These are phyloP conservation scores for Cygnus atratus DNA, from an alignment of 2,113 vertebrate genomes.

Conservation along the genomic window DNA sequence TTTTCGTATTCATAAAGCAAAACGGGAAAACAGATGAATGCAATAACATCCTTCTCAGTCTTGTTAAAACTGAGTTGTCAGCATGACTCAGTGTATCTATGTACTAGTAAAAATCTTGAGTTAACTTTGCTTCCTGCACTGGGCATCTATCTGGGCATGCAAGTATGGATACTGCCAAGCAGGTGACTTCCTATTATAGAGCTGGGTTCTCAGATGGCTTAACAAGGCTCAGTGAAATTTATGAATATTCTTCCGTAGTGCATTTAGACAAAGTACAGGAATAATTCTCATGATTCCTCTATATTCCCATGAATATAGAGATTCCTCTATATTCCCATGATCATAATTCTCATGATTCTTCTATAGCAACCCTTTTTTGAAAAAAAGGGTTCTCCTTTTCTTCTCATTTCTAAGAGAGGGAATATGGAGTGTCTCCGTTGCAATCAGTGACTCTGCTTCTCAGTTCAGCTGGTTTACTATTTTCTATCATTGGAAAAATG, in stretches of 20 bases:
- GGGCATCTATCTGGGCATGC: background rate
- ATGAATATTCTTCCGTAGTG: background rate
- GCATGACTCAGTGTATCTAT: background rate
- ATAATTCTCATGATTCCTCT: background rate
- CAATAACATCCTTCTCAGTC: background rate
- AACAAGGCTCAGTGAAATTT: background rate
- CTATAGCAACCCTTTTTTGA: background rate
- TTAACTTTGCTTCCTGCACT: fast-evolving
- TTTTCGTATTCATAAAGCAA: background rate
- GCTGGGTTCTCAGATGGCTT: background rate
- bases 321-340: no score
- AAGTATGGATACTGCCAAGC: background rate
- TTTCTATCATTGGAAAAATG: background rate
- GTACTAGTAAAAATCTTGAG: background rate
- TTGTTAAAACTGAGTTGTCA: background rate
- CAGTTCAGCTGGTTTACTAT: background rate
- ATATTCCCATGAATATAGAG: no score
- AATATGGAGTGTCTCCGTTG: background rate
- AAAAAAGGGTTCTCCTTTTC: background rate
- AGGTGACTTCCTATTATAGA: fast-evolving
- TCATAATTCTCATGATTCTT: background rate
- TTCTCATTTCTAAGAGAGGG: background rate
- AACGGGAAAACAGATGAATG: background rate
- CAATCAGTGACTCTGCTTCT: background rate
- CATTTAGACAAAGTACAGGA: background rate